Conservation (phyloP, 2,113 vertebrate species). For the Galemys pyrenaicus region DNA sequence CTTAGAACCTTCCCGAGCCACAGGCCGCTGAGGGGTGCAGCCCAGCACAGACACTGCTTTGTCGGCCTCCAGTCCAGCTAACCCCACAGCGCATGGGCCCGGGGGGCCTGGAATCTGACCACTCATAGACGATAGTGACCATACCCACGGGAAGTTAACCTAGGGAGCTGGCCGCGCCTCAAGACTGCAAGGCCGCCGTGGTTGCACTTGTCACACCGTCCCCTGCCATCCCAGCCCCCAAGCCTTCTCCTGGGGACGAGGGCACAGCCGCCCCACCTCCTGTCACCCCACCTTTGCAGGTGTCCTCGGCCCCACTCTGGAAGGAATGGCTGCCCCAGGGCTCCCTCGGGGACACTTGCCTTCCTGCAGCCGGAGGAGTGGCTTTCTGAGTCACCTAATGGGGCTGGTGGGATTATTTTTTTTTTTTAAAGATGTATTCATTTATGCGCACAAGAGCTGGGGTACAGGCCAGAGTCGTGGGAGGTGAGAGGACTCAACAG, state of each 20-base stretch:
- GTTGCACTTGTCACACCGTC: neutral
- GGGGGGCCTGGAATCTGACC: neutral
- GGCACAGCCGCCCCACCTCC: too few species aligned
- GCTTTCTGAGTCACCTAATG: neutral
- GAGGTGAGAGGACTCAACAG: too few species aligned
- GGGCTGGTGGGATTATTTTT: too few species aligned
- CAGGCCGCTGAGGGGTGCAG: too few species aligned
- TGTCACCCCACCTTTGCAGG: accelerated
- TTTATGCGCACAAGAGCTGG: too few species aligned
- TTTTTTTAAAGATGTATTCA: too few species aligned
- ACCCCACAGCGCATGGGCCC: too few species aligned
- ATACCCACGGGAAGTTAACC: neutral
- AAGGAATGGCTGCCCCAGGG: neutral
- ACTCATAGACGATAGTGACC: neutral
- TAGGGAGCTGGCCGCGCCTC: neutral
- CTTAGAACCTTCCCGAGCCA: neutral
- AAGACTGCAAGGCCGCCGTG: neutral
- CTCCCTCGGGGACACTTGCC: neutral
- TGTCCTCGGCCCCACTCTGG: neutral
- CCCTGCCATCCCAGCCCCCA: neutral
- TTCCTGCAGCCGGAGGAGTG: neutral
- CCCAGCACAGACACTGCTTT: neutral
- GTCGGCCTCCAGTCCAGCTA: neutral
- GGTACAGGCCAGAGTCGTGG: too few species aligned
- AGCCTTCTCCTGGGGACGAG: neutral